Conservation (phyloP, 2,113 vertebrate genomes). For the Eptesicus fuscus region DNA sequence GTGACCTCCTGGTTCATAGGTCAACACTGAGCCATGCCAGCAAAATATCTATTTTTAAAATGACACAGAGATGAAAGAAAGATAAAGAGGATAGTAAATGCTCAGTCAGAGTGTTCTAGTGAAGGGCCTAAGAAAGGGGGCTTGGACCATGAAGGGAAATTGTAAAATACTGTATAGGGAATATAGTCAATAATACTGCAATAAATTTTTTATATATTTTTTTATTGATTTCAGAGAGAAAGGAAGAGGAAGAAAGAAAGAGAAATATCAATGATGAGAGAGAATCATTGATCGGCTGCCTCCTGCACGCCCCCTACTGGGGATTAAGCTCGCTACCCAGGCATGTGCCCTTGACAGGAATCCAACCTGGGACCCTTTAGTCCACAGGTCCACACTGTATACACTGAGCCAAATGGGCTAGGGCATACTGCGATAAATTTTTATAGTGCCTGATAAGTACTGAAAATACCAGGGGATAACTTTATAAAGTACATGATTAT, state of each 20-base stretch:
- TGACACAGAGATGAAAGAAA: not conserved
- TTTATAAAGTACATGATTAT: not conserved
- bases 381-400: too few species aligned
- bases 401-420: too few species aligned
- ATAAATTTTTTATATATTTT: not conserved
- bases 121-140: not conserved
- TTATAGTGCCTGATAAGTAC: not conserved
- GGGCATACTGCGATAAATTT: too few species aligned
- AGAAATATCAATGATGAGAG: too few species aligned
- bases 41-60: not conserved
- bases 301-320: too few species aligned
- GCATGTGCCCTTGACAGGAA: not conserved
- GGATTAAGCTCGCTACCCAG: fast-evolving
- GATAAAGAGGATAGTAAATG: not conserved
- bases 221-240: too few species aligned
- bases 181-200: not conserved
- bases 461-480: not conserved
- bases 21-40: too few species aligned
- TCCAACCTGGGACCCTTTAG: too few species aligned
- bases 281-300: too few species aligned
- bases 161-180: not conserved
- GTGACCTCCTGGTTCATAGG: too few species aligned
- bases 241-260: too few species aligned
- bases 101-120: not conserved
- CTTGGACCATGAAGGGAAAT: not conserved